Base-by-base conservation (phyloP, 2,113 vertebrate genomes). In the Eclectus roratus region DNA sequence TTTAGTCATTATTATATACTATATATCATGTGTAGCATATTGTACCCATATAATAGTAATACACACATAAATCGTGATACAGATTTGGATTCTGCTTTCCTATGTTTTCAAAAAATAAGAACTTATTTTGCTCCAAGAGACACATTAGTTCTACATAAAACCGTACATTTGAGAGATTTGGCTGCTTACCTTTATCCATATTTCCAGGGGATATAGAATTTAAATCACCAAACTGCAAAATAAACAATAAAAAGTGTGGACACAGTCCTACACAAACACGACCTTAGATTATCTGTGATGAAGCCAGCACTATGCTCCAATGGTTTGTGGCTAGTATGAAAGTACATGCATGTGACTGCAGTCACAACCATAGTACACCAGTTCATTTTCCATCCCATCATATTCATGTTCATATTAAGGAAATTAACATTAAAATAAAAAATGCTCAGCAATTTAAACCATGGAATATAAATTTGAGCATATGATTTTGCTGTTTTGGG, bases 181-280 rank as follows among this genome's bases (percentile, higher is more conserved):
- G 78, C 12, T 74, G 83, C 96, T 97, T 98, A 98, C 98, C 98
- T 98, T 98, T 98, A 97, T 98, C 97, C 97, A 98, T 98, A 97
- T 98, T 98, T 96, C 97, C 97, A 91, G 98, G 97, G 90, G 98
- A 98, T 33, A 97, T 85, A 90, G 97, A 97, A 97, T 98, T 98
- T 97, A 98, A 97, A 97, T 98, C 98, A 92, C 98, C 98, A 98
- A 98, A 98, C 98, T 98, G 97, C 61, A 97, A 97, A 97, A 97
- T 72, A 97, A 92, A 95, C 74, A 97, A 93, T 74, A 79, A 86
- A 93, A 85, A 92, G 82, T 72, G 46, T 64, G 61, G 64, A 52
- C 37, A 50, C 85, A 91, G 79, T 89, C 68, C 82, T 81, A 92
- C 86, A 94, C 74, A 91, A 79, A 72, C 68, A 88, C 3, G 65